Conservation (phyloP, 2,888 invertebrate genomes). For the Shargacucullia verbasci region DNA sequence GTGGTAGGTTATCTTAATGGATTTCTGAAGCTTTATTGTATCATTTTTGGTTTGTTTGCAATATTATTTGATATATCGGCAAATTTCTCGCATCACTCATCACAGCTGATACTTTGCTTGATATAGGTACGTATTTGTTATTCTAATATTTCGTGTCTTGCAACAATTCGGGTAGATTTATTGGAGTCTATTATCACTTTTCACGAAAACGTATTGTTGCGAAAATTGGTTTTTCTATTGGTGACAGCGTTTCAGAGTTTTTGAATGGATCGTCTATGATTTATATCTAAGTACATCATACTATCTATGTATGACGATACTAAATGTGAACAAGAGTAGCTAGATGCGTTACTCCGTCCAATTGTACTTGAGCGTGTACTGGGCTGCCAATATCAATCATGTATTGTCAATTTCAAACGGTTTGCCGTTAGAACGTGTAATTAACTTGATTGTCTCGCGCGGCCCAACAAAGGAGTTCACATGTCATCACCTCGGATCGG, state of each 20-base stretch:
- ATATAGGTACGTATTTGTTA: constrained; percentile 26
- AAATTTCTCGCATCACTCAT: constrained; percentile 25
- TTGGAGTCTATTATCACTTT: constrained; percentile 37
- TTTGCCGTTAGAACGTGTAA: constrained; percentile 49
- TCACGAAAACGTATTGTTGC: constrained; percentile 25
- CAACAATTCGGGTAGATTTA: too few relatives aligned
- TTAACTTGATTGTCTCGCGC: constrained; percentile 55
- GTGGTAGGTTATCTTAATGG: neutral
- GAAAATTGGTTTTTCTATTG: constrained; percentile 27
- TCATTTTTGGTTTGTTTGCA: neutral
- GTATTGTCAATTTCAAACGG: constrained; percentile 42
- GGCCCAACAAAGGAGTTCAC: constrained; percentile 47
- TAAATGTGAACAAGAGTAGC: neutral
- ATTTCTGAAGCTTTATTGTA: neutral
- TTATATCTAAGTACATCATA: constrained; percentile 4
- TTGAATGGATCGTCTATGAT: constrained; percentile 3
- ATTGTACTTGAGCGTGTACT: constrained; percentile 18
- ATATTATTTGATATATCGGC: neutral
- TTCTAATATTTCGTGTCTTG: constrained; percentile 38
- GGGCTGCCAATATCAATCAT: constrained; percentile 50
- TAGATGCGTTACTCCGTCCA: constrained; percentile 1
- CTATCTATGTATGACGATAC: neutral
- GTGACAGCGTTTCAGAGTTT: constrained; percentile 18
- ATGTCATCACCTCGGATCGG: constrained; percentile 48
- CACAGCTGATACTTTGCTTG: constrained; percentile 34